A percentile compares a stretch with the other conserved stretches of the same genome.
Conservation (phyloP, 2,888 invertebrate genomes). For the Meta bourneti region DNA sequence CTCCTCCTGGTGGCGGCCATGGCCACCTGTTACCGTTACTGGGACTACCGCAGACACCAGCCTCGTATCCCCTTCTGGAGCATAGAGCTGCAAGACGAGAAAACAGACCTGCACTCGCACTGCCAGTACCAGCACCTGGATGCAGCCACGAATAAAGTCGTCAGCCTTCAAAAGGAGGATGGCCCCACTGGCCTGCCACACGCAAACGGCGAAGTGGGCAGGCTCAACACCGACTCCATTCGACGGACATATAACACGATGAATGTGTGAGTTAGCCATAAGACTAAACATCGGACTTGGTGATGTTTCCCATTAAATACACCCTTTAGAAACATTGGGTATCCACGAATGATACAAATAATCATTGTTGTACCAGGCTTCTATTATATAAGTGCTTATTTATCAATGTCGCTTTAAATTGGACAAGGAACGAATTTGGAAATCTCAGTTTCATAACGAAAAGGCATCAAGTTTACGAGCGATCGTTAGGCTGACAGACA, state of each 20-base stretch:
- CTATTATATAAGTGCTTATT: no score
- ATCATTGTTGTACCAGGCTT: no score
- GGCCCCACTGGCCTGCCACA: neutral
- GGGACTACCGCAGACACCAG: conserved; percentile 71
- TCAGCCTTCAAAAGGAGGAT: neutral
- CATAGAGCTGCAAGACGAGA: conserved; percentile 74
- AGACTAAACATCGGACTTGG: no score
- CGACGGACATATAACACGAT: conserved; percentile 73
- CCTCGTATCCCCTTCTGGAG: conserved; percentile 76
- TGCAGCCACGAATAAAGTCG: conserved; percentile 55
- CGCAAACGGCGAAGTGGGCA: conserved; percentile 47
- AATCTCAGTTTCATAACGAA: no score
- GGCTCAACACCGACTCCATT: conserved; percentile 54
- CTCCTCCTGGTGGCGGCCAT: conserved; percentile 75
- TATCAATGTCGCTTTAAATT: no score
- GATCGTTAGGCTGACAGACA: no score
- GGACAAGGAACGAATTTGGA: no score
- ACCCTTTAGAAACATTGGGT: no score
- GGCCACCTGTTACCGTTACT: conserved; percentile 77
- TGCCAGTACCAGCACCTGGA: conserved; percentile 75
- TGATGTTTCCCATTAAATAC: no score
- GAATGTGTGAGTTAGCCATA: conserved; percentile 50
- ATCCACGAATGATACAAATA: no score
- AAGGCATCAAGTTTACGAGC: no score
- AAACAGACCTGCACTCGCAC: conserved; percentile 69